Evolutionary conservation across 2,113 vertebrate genomes (phyloP), one percentile per base, ranked within the genome.

Genomic region (Columbina picui): DNA sequence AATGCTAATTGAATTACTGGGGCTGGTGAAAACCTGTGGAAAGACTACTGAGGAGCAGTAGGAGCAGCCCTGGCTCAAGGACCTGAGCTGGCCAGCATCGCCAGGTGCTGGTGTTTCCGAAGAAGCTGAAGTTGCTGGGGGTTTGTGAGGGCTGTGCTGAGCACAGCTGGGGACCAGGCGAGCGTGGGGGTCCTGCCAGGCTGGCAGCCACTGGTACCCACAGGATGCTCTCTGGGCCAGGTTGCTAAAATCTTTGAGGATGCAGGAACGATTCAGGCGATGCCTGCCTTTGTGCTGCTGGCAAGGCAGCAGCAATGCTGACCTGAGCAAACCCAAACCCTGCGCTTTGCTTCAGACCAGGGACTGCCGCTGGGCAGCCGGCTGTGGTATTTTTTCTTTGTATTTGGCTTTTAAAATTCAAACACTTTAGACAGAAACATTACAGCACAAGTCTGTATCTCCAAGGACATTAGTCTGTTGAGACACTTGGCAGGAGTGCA

Each of bases 201-300:
- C 45, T 2, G 3, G 23, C 21, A 64, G 73, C 45, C 8, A 0
- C 2, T 5, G 26, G 23, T 30, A 49, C 26, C 5, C 3, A 0
- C 23, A 39, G 60, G 41, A 45, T 69, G 60, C 14, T 61, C 3
- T 43, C 59, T 5, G 47, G 32, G 47, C 12, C 27, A 23, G 14
- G 74, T 39, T 68, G 71, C 78, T 34, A 56, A 69, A 94, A 49
- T 86, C 30, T 17, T 26, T 56, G 50, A 81, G 64, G 12, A 6
- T 60, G 4, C 29, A 18, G 71, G 68, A 71, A 38, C 0, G 0
- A 15, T 36, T 56, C 29, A 12, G 47, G 69, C 0, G 1, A 23
- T 39, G 64, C 27, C 22, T 85, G 30, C 34, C 68, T 71, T 88
- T 7, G 2, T 73, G 36, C 64, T 59, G 57, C 50, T 84, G 18